Conservation (phyloP, 2,888 invertebrate genomes). For the Lithophane semibrunnea region DNA sequence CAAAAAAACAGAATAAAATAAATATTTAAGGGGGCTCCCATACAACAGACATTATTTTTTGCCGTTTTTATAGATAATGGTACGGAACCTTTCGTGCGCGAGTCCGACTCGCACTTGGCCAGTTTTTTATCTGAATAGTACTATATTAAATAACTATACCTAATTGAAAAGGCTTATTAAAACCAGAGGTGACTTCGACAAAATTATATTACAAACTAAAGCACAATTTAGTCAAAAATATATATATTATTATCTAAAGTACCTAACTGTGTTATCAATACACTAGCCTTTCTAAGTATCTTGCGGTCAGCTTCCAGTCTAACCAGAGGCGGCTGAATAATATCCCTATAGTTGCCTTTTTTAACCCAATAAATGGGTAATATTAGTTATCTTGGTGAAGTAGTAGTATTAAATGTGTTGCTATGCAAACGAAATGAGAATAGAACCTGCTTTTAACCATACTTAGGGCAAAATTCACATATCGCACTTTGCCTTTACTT, state of each 20-base stretch:
- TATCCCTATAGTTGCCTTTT: slow-evolving; percentile 13
- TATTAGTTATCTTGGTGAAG: neutral
- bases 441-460: neutral
- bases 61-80: too few relatives aligned
- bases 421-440: slow-evolving; percentile 3
- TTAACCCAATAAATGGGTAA: neutral
- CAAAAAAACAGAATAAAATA: too few relatives aligned
- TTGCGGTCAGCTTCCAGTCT: slow-evolving; percentile 24
- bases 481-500: neutral
- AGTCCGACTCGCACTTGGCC: too few relatives aligned
- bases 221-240: slow-evolving; percentile 34
- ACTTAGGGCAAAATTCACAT: neutral
- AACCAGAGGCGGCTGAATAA: neutral
- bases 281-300: slow-evolving; percentile 24
- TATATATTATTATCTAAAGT: slow-evolving; percentile 18
- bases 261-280: slow-evolving; percentile 21
- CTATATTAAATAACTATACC: neutral
- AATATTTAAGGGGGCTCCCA: too few relatives aligned
- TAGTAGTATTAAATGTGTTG: neutral
- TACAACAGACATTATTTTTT: too few relatives aligned
- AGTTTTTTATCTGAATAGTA: neutral
- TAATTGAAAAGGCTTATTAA: neutral
- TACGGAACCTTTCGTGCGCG: too few relatives aligned
- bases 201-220: neutral
- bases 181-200: neutral